Base-by-base conservation (phyloP, 2,888 invertebrate species). In the Cheilosia grossa region DNA sequence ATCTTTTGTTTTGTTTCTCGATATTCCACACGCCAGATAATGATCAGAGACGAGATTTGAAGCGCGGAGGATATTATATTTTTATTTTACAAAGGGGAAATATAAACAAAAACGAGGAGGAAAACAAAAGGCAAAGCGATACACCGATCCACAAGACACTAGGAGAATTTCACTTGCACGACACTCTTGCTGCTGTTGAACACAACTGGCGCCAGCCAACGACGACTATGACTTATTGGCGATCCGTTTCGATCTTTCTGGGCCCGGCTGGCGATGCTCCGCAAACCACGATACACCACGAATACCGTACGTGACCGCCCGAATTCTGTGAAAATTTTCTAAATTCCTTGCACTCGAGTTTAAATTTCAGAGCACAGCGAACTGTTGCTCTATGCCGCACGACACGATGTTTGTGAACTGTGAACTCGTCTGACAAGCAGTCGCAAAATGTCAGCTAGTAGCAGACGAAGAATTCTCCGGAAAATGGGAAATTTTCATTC, bases 11-110 rank as follows among this genome's bases (percentile, higher is more conserved):
- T 69, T 64, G 37, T 70, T 53, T 56, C 54, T 51, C 17, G 63
- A 66, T 66, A 77, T 77, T 82, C 63, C 70, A 70, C 49, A 58
- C 42, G 42, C 37, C 47, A 49, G 81, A 77, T 75, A 63, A 63
- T 37, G 63, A 81, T 81, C 81, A 40, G 33, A 47, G 30, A 58
- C 4, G 49, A 49, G 33, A 42, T 13, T 37, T 37, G 37, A 13
- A 37, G 37, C 21, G 4, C 21, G 30, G 54, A 33, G 27, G 61
- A 42, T n/a, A n/a, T n/a, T n/a, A n/a, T 42, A 49, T 21, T 13
- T 13, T 51, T 51, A 19, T 44, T 27, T 59, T 51, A 66, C 13
- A 30, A 40, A 37, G 30, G 24, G 15, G 7, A 64, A 42, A 24
- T 51, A 59, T 42, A 77, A 51, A 78, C 17, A 78, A 51, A 47